phyloP scores from a whole-genome alignment of 92 coral and sea anemone species.

The Paragorgia papillata region DNA sequence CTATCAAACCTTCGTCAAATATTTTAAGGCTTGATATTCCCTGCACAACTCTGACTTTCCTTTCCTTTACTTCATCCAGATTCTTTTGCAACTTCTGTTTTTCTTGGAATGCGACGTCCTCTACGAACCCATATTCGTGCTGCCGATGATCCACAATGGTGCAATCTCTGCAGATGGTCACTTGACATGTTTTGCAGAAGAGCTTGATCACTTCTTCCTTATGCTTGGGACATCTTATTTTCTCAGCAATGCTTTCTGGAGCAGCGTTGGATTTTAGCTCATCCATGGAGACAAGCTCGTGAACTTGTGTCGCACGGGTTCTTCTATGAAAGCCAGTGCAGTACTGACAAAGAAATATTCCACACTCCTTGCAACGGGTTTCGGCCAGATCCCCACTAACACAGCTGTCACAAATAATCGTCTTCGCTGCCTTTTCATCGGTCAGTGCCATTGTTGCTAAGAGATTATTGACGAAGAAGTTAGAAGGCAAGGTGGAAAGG shows the following conservation, averaged over 20 bases:
- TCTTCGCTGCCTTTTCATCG: not conserved
- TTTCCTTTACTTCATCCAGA: conserved; percentile 35
- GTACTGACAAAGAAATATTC: conserved; percentile 44
- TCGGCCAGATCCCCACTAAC: conserved; percentile 24
- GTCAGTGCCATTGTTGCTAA: not conserved
- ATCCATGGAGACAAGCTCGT: conserved; percentile 14
- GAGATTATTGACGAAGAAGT: conserved; percentile 10
- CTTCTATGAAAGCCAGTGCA: conserved; percentile 34
- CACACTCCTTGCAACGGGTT: conserved; percentile 37
- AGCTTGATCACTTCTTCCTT: conserved; percentile 61
- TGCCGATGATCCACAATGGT: conserved; percentile 66
- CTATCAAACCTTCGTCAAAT: conserved; percentile 36
- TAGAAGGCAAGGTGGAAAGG: conserved; percentile 10
- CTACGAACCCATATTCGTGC: conserved; percentile 62
- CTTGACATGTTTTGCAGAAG: conserved; percentile 68
- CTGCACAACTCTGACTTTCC: conserved; percentile 14
- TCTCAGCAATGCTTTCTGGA: conserved; percentile 56
- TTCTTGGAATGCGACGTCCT: conserved; percentile 55
- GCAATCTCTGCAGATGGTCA: conserved; percentile 67
- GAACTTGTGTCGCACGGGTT: conserved; percentile 29
- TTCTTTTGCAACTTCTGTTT: conserved; percentile 29
- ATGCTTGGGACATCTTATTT: conserved; percentile 64
- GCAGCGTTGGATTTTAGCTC: conserved; percentile 30
- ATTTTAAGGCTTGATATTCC: conserved; percentile 26
- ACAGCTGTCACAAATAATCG: conserved; percentile 41